Base-by-base conservation (phyloP, 2,888 invertebrate species). In the Eupelmus urozonus region DNA sequence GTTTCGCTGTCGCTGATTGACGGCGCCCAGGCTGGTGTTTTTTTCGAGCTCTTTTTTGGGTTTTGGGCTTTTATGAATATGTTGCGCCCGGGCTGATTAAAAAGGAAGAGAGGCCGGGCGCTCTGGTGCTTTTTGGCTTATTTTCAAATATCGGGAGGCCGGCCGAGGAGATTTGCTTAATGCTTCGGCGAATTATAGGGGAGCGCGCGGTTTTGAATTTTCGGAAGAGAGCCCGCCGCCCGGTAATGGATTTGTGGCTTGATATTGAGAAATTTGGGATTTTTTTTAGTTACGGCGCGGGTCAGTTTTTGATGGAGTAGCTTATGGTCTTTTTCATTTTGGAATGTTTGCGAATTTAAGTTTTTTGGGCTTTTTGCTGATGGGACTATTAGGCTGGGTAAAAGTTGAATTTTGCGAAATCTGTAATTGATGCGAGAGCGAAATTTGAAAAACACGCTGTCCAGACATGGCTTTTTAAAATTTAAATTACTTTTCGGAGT, bases 41-140 rank as follows among this genome's bases (percentile, higher is more conserved):
- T 4, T 2, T 20, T 20, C 11, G 16, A 7, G 29, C 1, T n/a
- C 11, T 60, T 16, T 67, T 53, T 55, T 70, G 9, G 3, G 3
- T 70, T 70, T 71, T 16, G 53, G 11, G 34, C 66, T 72, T 72
- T 72, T 62, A 53, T 60, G 62, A 51, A 72, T 62, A 72, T 53
- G 62, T 72, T 62, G 23, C 71, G 60, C 11, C 51, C 45, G 18
- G 62, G 7, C 66, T 74, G 74, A 74, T 74, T 74, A 74, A 74
- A 74, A 66, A 74, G 66, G 57, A 16, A 20, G 18, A n/a, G 13
- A n/a, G n/a, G 60, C 60, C 18, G 23, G 70, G 45, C 27, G 16
- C n/a, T 51, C 20, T 34, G 13, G n/a, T 27, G 45, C n/a, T 66
- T 66, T 73, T 66, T 74, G 74, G 66, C 74, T 57, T 57, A 66